Evolutionary conservation across 30 jellyfish, hydroid and myxozoan genomes (phyloP), one percentile per base, ranked within the genome.

Genomic region (Aurelia sp.): DNA sequence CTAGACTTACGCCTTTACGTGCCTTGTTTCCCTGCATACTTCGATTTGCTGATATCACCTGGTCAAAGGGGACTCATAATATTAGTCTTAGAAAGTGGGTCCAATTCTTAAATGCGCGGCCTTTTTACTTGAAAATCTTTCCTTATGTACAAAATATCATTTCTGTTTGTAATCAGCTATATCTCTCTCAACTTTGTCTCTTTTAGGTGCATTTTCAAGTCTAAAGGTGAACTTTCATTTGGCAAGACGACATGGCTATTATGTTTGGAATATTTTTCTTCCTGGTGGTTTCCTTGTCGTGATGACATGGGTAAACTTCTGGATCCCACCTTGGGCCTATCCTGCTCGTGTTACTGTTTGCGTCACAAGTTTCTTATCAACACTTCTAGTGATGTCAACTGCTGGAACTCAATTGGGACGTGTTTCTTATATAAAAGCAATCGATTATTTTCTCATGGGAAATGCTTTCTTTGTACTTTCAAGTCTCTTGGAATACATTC

Each of bases 301-400:
- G 9, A 73, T 72, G 87, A 74, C 94, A 7, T 84, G 87, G 87
- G 74, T 74, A 47, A 57, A 58, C 12, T 82, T 82, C 23, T 82
- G 91, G 91, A 71, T 82, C 9, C 91, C 91, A 9, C 41, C 85
- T 10, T 31, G 50, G 71, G 91, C 91, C 72, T 71, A 82, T 41
- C 91, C 91, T 3, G 91, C 91, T 8, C 80, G 91, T 15, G 91
- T 82, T 0, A 82, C 91, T 1, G 78, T 82, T 41, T 19, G 70
- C 13, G 78, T 82, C 15, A 82, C 91, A 41, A 82, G 85, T 62
- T 82, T 82, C 73, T 50, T 82, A 41, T 68, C 91, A 21, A 82
- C 91, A 22, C 27, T 82, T 3, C 44, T 82, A 52, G 60, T 82
- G 57, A 82, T 82, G 74, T 70, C 84, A 11, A 66, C 77, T n/a